Percentiles rank a stretch among this genome's conserved stretches.
Evolutionary conservation across 2,797 vertebrate genomes (phyloP).

Genomic region (Smutsia gigantea): DNA sequence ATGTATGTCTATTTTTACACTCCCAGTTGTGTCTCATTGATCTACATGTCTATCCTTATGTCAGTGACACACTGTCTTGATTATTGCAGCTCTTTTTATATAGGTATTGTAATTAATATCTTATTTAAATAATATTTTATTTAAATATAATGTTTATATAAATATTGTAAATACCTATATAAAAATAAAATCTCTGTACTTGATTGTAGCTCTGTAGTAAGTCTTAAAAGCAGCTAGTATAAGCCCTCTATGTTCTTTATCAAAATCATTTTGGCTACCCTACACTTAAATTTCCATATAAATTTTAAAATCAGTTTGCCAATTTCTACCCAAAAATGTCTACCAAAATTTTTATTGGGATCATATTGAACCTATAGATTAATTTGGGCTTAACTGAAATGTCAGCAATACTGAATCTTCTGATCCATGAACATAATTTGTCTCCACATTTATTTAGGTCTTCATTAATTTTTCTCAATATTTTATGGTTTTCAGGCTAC

Average conservation of each 20-base stretch:
- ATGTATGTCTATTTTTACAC: background rate
- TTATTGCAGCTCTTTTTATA: background rate
- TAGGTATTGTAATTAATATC: too few species aligned
- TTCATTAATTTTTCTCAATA: background rate
- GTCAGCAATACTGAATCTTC: background rate
- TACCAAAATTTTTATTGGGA: background rate
- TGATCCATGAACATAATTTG: background rate
- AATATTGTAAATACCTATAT: too few species aligned
- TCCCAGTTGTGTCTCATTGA: background rate
- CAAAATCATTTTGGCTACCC: background rate
- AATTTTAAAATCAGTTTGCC: background rate
- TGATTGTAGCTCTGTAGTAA: background rate
- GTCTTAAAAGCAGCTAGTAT: background rate
- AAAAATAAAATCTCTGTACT: too few species aligned
- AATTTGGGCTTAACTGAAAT: background rate
- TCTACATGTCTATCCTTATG: background rate
- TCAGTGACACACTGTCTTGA: background rate
- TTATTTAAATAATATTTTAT: too few species aligned
- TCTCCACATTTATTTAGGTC: background rate
- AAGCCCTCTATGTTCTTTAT: background rate
- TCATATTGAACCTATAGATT: fast-evolving
- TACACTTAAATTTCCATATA: background rate
- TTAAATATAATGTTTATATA: too few species aligned
- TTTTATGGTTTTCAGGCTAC: background rate
- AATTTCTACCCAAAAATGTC: background rate